phyloP scores from a whole-genome alignment of 2,113 vertebrate genomes.

The Megalops atlanticus region DNA sequence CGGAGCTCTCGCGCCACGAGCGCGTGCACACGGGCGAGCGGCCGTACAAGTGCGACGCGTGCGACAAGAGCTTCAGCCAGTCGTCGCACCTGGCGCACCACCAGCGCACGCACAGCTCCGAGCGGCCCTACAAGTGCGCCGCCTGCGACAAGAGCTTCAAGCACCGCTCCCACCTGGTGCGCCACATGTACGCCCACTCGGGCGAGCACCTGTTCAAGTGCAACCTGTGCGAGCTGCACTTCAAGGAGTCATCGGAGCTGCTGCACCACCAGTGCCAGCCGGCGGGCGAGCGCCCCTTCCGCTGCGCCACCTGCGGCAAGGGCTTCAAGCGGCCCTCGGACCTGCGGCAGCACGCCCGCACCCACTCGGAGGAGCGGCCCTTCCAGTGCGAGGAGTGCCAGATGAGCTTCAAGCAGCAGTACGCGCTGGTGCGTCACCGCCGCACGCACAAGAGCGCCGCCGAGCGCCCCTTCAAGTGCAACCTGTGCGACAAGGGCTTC shows the following conservation, averaged over 20 bases:
- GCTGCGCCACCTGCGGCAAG: slow-evolving; percentile 89
- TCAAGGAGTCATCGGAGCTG: slow-evolving; percentile 93
- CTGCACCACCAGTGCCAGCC: slow-evolving; percentile 95
- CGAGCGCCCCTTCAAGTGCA: slow-evolving; percentile 85
- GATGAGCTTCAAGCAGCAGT: slow-evolving; percentile 99
- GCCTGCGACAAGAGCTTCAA: slow-evolving; percentile 98
- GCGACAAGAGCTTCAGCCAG: slow-evolving; percentile 97
- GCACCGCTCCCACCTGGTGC: slow-evolving; percentile 95
- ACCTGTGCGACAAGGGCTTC: slow-evolving; percentile 94
- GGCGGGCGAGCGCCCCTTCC: slow-evolving; percentile 90
- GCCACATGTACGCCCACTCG: slow-evolving; percentile 96
- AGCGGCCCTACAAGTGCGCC: slow-evolving; percentile 92
- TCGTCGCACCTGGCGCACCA: slow-evolving; percentile 95
- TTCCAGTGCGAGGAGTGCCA: slow-evolving; percentile 97
- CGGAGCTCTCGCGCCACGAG: slow-evolving; percentile 90
- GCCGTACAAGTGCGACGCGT: slow-evolving; percentile 93
- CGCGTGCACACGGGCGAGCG: slow-evolving; percentile 95
- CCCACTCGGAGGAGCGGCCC: slow-evolving; percentile 94
- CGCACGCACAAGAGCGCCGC: slow-evolving; percentile 86
- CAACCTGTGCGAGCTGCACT: slow-evolving; percentile 91
- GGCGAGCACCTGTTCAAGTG: slow-evolving; percentile 96
- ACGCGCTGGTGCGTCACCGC: slow-evolving; percentile 88
- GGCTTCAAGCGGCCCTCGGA: slow-evolving; percentile 94
- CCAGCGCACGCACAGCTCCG: slow-evolving; percentile 93
- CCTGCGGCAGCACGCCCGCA: slow-evolving; percentile 92